These are phyloP conservation scores for Streptopelia turtur DNA, from an alignment of 2,797 vertebrate genomes.

Conservation along the genomic window DNA sequence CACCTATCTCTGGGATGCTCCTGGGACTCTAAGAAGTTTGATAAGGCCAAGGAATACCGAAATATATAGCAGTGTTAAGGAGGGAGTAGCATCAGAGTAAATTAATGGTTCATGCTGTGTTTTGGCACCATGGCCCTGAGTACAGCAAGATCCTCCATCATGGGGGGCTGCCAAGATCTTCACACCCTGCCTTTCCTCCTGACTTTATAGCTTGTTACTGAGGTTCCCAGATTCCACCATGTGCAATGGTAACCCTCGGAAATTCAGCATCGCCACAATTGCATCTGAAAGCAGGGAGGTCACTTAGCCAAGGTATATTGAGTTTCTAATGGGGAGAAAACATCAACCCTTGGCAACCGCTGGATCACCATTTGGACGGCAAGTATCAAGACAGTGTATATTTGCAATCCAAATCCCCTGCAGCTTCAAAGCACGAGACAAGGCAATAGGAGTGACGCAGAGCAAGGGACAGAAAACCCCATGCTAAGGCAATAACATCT, in stretches of 20 bases:
- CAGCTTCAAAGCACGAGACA: neutral
- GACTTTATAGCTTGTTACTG: neutral
- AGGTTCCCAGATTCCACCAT: neutral
- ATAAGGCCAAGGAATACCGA: neutral
- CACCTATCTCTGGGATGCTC: neutral
- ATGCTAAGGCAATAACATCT: neutral
- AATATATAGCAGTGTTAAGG: neutral
- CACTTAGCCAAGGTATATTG: neutral
- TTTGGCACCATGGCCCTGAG: neutral
- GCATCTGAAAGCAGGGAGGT: neutral
- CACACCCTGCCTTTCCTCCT: neutral
- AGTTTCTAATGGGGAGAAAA: neutral
- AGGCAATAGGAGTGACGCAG: neutral
- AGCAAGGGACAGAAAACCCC: neutral
- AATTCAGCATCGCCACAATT: neutral
- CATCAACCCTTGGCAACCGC: neutral
- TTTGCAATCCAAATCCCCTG: neutral
- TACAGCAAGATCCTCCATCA: slow-evolving; percentile 31
- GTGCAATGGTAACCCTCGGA: neutral
- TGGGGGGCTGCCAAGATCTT: neutral
- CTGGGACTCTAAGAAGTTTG: neutral
- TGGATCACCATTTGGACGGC: neutral
- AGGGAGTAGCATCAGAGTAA: neutral
- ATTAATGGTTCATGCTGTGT: neutral
- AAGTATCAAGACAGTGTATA: neutral